Percentiles rank a stretch among this genome's conserved stretches.
phyloP scores from a whole-genome alignment of 2,888 invertebrate species.

The Melolontha melolontha region DNA sequence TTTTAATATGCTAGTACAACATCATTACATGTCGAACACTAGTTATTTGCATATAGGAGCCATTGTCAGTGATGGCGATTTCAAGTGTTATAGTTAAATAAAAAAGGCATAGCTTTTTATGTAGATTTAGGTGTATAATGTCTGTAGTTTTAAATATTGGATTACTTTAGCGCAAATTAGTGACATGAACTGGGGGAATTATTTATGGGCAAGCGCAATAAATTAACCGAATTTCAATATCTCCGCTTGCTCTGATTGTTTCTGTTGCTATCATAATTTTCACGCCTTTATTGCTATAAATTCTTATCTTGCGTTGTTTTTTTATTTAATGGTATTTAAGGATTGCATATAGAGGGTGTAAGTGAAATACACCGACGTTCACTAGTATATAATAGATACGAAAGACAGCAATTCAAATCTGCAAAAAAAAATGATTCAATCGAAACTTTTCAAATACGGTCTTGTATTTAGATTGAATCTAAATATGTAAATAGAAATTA shows the following conservation, averaged over 20 bases:
- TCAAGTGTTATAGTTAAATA: slow-evolving; percentile 25
- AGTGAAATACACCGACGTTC: slow-evolving; percentile 11
- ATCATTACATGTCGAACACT: too few species aligned
- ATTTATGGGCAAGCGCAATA: slow-evolving; percentile 64
- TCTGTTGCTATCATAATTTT: slow-evolving; percentile 41
- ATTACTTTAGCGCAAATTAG: slow-evolving; percentile 31
- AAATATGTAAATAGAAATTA: too few species aligned
- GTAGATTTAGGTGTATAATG: slow-evolving; percentile 24
- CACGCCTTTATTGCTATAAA: slow-evolving; percentile 13
- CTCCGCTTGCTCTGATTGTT: slow-evolving; percentile 15
- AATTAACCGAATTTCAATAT: slow-evolving; percentile 15
- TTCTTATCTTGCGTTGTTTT: slow-evolving; percentile 10
- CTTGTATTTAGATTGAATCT: too few species aligned
- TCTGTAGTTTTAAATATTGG: slow-evolving; percentile 33
- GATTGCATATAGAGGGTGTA: slow-evolving; percentile 1
- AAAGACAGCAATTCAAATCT: too few species aligned
- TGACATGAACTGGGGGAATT: slow-evolving; percentile 62
- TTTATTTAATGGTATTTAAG: not conserved
- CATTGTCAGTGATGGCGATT: slow-evolving; percentile 33
- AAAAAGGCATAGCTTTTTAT: slow-evolving; percentile 3
- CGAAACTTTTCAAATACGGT: too few species aligned
- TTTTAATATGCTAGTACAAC: too few species aligned
- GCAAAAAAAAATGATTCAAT: too few species aligned
- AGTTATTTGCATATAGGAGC: slow-evolving; percentile 17
- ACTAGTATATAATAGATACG: too few species aligned